Conservation (phyloP, 1,140 invertebrate species). For the Zaprionus inermis region DNA sequence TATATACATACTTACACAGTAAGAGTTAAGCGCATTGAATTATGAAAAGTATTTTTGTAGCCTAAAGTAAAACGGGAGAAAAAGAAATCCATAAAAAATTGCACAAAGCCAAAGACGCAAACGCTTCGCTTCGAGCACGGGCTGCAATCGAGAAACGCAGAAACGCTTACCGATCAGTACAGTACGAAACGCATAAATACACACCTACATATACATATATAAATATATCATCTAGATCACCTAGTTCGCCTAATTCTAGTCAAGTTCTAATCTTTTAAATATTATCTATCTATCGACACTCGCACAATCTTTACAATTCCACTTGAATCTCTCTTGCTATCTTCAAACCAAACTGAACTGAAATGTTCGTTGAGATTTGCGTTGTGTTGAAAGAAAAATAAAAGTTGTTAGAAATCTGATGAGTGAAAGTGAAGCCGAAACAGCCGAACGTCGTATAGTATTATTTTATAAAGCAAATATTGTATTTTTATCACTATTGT, state of each 20-base stretch:
- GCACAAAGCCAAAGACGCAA: slow-evolving; percentile 73
- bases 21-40: slow-evolving; percentile 38
- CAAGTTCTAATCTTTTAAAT: slow-evolving; percentile 27
- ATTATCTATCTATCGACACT: slow-evolving; percentile 27
- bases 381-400: slow-evolving; percentile 29
- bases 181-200: slow-evolving; percentile 67
- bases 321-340: slow-evolving; percentile 7
- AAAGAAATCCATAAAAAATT: slow-evolving; percentile 29
- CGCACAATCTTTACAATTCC: slow-evolving; percentile 30
- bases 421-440: slow-evolving; percentile 40
- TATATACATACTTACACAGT: slow-evolving; percentile 19
- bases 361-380: slow-evolving; percentile 30
- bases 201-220: slow-evolving; percentile 16
- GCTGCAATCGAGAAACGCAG: slow-evolving; percentile 66
- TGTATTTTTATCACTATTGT: slow-evolving; percentile 62
- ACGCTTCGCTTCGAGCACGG: slow-evolving; percentile 66
- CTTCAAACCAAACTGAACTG: slow-evolving; percentile 23
- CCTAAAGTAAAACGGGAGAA: slow-evolving; percentile 34
- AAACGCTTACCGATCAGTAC: slow-evolving; percentile 79
- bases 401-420: slow-evolving; percentile 47
- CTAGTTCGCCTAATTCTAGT: slow-evolving; percentile 50
- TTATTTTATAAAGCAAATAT: slow-evolving; percentile 79
- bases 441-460: slow-evolving; percentile 58
- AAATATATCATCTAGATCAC: slow-evolving; percentile 23
- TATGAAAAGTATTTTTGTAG: slow-evolving; percentile 72